Evolutionary conservation across 2,797 vertebrate species (phyloP), one percentile per base, ranked within the genome.

Genomic region (Octomys mimax): DNA sequence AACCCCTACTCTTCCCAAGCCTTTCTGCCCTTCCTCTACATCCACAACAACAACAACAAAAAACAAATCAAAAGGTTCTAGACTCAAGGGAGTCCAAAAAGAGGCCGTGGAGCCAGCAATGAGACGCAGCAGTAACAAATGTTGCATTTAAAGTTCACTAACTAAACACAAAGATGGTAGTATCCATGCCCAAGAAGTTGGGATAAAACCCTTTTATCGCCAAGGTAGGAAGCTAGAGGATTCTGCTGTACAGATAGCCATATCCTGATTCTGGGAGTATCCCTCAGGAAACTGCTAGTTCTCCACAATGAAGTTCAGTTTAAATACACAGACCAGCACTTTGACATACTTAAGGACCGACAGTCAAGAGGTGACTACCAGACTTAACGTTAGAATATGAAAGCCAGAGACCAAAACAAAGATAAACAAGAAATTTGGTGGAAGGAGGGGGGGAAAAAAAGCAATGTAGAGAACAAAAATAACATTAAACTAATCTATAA

Each of bases 401-500:
- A 95, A 77, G 28, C 73, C 33, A 90, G 59, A 93, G 31, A n/a
- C 31, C 42, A 42, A 81, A 90, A 81, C 18, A 71, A 81, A 71
- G 24, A 87, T 57, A 89, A 90, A 36, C 1, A 95, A 90, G 49
- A 90, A 68, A 75, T 33, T 28, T 59, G 46, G 24, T 46, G 21
- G 54, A 26, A 77, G 18, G 18, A 54, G 11, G 16, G 33, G 49
- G 49, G 42, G 77, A 61, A 61, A 39, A 31, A 26, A 82, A 68
- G 84, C 14, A 81, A 82, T 61, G n/a, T 28, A n/a, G 68, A 83
- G 52, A 89, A 49, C 6, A 96, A 59, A 94, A 36, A 77, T n/a
- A 87, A 78, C 61, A 77, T 14, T 77, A 28, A 77, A 28, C 16
- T 77, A 28, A 77, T 46, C 42, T 28, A 77, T 28, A 77, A 49